phyloP scores from a whole-genome alignment of 2,888 invertebrate species.

The Mantis religiosa region DNA sequence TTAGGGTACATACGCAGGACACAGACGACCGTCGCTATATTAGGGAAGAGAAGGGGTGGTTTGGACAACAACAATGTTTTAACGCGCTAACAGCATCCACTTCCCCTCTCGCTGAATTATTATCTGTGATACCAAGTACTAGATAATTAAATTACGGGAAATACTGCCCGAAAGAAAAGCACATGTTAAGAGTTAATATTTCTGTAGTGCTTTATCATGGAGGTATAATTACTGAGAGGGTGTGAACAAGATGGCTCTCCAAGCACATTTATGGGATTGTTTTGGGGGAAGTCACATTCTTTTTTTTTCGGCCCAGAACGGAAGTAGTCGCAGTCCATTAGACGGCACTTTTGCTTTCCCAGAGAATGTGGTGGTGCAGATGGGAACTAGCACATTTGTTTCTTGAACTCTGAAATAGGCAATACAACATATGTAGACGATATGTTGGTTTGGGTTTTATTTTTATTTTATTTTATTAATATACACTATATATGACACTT shows the following conservation, averaged over 20 bases:
- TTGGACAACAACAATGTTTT: slow-evolving; percentile 10
- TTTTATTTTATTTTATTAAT: no score
- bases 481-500: no score
- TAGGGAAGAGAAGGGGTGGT: not conserved
- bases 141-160: slow-evolving; percentile 5
- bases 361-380: not conserved
- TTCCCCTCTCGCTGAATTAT: not conserved
- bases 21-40: not conserved
- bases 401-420: not conserved
- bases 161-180: slow-evolving; percentile 2
- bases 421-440: no score
- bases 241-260: not conserved
- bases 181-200: slow-evolving; percentile 7
- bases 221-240: not conserved
- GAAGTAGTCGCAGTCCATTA: not conserved
- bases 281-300: not conserved
- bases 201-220: not conserved
- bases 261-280: not conserved
- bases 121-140: not conserved
- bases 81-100: not conserved
- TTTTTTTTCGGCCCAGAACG: not conserved
- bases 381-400: not conserved
- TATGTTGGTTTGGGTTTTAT: no score
- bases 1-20: not conserved
- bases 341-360: not conserved